A percentile compares a stretch with the other conserved stretches of the same genome.
These are phyloP conservation scores for Neocloeon triangulifer DNA, from an alignment of 1,140 invertebrate species.

Conservation along the genomic window DNA sequence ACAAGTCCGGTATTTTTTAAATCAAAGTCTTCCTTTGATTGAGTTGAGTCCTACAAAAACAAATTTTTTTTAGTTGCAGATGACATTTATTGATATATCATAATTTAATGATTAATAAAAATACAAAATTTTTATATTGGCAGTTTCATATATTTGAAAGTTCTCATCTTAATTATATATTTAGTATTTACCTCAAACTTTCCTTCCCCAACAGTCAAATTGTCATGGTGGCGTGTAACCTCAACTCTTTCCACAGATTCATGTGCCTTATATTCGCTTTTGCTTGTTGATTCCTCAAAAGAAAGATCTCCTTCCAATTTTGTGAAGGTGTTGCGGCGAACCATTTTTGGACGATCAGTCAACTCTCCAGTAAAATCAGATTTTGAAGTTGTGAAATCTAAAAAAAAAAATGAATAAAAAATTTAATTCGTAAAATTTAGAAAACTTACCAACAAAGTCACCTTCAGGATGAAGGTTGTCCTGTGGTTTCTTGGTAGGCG, in stretches of 20 bases:
- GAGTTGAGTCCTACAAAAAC: too few species aligned
- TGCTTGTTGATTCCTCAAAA: constrained; percentile 33
- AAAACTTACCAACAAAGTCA: too few species aligned
- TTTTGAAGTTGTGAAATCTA: constrained; percentile 37
- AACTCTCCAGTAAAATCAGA: constrained; percentile 38
- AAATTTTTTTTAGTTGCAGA: too few species aligned
- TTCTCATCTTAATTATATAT: too few species aligned
- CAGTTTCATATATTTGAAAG: too few species aligned
- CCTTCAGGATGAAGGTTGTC: constrained; percentile 21
- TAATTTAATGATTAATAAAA: too few species aligned
- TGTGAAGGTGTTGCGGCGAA: constrained; percentile 58
- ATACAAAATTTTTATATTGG: too few species aligned
- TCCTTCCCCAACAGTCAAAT: constrained; percentile 34
- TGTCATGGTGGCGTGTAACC: constrained; percentile 31
- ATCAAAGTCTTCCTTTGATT: too few species aligned
- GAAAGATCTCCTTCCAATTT: constrained; percentile 49
- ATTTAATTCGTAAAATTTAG: too few species aligned
- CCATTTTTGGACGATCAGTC: constrained; percentile 35
- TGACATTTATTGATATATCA: too few species aligned
- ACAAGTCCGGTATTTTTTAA: too few species aligned
- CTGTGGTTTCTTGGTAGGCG: constrained; percentile 17
- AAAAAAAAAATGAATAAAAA: constrained; percentile 4
- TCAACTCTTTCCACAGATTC: constrained; percentile 26
- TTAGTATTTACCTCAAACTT: constrained; percentile 19
- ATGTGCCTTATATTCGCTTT: constrained; percentile 30